Evolutionary conservation across 2,113 vertebrate genomes (phyloP).

Genomic region (Setophaga petechia): DNA sequence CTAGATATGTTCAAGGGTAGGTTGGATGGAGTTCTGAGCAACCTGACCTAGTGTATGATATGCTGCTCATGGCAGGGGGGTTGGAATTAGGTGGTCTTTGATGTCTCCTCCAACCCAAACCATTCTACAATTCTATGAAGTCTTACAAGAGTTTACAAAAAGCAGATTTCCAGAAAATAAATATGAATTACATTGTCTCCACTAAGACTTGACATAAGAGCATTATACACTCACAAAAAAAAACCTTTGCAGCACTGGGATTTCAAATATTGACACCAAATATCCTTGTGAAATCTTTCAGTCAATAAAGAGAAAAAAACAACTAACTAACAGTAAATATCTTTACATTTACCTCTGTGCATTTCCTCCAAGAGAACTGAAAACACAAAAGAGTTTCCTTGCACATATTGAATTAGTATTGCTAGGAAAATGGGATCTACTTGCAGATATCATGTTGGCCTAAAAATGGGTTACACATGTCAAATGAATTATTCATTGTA

Average conservation of each 20-base stretch:
- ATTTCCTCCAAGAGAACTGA: background rate
- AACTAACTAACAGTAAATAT: background rate
- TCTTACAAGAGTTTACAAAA: background rate
- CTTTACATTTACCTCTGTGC: background rate
- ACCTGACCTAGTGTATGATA: background rate
- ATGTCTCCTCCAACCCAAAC: background rate
- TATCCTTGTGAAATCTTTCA: background rate
- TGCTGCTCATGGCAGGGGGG: fast-evolving
- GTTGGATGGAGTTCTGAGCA: background rate
- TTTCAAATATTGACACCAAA: background rate
- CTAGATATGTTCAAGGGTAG: background rate
- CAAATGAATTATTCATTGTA: background rate
- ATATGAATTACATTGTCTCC: background rate
- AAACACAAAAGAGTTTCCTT: background rate
- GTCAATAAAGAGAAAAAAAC: background rate
- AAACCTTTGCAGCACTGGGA: background rate
- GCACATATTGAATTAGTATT: background rate
- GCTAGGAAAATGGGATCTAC: background rate
- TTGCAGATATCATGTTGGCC: background rate
- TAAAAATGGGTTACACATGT: background rate
- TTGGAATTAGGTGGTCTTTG: background rate
- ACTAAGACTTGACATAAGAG: background rate
- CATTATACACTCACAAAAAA: background rate
- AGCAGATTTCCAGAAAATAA: background rate
- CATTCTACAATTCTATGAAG: background rate